Conservation (phyloP, 2,797 vertebrate species). For the Takifugu ocellatus region DNA sequence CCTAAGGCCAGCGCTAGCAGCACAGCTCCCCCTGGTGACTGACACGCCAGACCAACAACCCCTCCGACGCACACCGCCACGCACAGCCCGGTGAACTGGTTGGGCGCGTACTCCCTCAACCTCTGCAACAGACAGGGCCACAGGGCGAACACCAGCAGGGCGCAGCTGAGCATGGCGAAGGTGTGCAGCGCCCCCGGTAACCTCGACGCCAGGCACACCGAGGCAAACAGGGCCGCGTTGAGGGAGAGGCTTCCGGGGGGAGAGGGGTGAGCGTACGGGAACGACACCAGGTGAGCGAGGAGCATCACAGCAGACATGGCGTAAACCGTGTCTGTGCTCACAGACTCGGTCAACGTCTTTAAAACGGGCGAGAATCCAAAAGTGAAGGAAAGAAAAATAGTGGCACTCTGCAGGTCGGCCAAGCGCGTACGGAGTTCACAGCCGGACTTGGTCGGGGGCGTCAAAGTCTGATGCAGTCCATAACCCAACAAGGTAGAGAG, state of each 20-base stretch:
- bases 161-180: conserved; percentile 92
- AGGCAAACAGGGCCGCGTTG: conserved; percentile 94
- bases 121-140: conserved; percentile 94
- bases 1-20: conserved; percentile 82
- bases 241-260: conserved; percentile 93
- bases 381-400: conserved; percentile 91
- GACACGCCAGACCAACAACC: conserved; percentile 76
- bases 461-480: conserved; percentile 78
- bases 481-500: conserved; percentile 84
- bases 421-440: conserved; percentile 77
- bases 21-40: conserved; percentile 78
- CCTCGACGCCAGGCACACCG: conserved; percentile 92
- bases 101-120: conserved; percentile 76
- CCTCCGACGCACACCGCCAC: conserved; percentile 80
- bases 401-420: conserved; percentile 88
- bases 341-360: conserved; percentile 94
- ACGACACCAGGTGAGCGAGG: conserved; percentile 91
- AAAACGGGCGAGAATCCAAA: conserved; percentile 94
- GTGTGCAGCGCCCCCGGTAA: conserved; percentile 89
- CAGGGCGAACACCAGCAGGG: conserved; percentile 92
- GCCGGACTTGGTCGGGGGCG: conserved; percentile 57
- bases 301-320: conserved; percentile 96
- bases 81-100: conserved; percentile 80
- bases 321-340: conserved; percentile 96
- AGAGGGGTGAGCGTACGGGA: conserved; percentile 81